Conservation (phyloP, 2,888 invertebrate genomes). For the Keiferia lycopersicella region DNA sequence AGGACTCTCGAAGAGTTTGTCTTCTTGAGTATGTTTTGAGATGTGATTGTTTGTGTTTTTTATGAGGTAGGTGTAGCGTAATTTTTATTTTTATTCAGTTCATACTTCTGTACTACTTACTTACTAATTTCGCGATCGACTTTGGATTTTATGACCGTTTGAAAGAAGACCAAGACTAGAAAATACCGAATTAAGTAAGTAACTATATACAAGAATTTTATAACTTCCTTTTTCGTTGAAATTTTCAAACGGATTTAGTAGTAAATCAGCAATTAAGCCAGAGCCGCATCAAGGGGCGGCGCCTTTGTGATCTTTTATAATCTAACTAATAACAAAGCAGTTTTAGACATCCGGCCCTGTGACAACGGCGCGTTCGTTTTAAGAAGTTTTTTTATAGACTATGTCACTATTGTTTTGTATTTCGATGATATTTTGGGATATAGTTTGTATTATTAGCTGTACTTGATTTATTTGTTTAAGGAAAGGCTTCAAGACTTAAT, state of each 20-base stretch:
- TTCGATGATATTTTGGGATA: background rate
- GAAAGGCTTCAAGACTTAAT: too few species aligned
- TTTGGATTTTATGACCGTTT: background rate
- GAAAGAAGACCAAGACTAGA: background rate
- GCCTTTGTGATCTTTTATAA: conserved; percentile 43
- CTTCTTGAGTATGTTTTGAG: conserved; percentile 22
- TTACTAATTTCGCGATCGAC: too few species aligned
- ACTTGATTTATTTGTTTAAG: too few species aligned
- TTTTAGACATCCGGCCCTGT: conserved; percentile 52
- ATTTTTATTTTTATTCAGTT: background rate
- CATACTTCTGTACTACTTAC: too few species aligned
- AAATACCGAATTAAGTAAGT: background rate
- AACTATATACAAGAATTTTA: conserved; percentile 23
- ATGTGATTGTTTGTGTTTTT: conserved; percentile 9
- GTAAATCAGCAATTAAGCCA: conserved; percentile 64
- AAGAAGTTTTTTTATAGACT: background rate
- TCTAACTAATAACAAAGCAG: conserved; percentile 51
- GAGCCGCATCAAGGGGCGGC: conserved; percentile 51
- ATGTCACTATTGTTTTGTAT: background rate
- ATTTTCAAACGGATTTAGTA: conserved; percentile 34
- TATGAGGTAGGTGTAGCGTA: background rate
- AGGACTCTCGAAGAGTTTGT: conserved; percentile 35
- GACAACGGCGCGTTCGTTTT: conserved; percentile 33
- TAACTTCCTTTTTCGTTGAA: conserved; percentile 27
- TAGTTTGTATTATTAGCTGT: too few species aligned